Evolutionary conservation across 2,888 invertebrate species (phyloP).

Genomic region (Alviniconcha strummeri): DNA sequence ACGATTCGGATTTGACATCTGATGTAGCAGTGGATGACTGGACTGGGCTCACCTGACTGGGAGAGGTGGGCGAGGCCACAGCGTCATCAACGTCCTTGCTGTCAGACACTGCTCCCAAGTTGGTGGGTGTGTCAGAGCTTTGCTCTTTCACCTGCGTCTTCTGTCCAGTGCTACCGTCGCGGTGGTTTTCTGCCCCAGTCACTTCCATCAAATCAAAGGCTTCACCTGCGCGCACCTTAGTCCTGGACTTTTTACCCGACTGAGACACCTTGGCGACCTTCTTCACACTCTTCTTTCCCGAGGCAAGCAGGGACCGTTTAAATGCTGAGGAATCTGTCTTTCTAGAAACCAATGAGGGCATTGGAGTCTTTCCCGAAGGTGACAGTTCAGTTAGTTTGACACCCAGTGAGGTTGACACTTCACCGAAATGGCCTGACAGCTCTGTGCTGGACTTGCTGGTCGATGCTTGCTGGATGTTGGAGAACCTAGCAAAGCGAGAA

Average conservation of each 20-base stretch:
- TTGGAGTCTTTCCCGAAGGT: no score
- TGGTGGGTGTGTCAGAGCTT: not conserved
- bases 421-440: no score
- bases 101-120: no score
- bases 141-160: not conserved
- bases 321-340: not conserved
- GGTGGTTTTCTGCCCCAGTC: not conserved
- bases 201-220: not conserved
- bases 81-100: not conserved
- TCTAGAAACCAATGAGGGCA: no score
- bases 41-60: not conserved
- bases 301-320: not conserved
- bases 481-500: no score
- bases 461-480: no score
- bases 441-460: no score
- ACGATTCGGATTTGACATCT: not conserved
- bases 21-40: not conserved
- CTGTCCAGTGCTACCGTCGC: not conserved
- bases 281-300: no score
- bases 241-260: slow-evolving; percentile 19
- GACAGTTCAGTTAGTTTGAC: no score
- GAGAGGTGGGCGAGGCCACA: not conserved
- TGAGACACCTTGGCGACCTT: not conserved
- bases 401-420: no score
- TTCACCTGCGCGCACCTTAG: slow-evolving; percentile 11